Evolutionary conservation across 1,140 invertebrate species (phyloP).

Genomic region (Pachyrhynchus sulphureomaculatus): DNA sequence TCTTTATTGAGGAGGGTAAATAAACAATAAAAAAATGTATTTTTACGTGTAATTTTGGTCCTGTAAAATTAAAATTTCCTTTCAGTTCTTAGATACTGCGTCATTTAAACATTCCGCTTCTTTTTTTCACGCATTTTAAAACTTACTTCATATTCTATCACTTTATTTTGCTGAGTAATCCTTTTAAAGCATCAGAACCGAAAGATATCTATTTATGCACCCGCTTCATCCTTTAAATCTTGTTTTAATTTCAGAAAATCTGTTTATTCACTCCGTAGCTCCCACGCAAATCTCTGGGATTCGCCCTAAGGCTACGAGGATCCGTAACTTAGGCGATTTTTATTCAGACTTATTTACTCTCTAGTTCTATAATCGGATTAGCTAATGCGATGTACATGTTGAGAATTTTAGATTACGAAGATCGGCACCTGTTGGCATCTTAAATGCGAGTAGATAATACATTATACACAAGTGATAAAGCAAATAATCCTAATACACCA

Average conservation of each 20-base stretch:
- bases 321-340: background rate
- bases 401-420: background rate
- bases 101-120: too few species aligned
- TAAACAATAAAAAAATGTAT: too few species aligned
- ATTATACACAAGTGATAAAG: too few species aligned
- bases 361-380: conserved; percentile 2
- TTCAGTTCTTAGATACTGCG: too few species aligned
- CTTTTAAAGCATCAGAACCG: background rate
- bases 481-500: too few species aligned
- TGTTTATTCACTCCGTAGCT: background rate
- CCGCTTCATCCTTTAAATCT: background rate
- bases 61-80: too few species aligned
- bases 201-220: background rate
- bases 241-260: conserved; percentile 4
- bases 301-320: background rate
- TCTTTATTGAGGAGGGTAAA: too few species aligned
- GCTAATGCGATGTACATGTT: background rate
- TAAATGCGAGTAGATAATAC: too few species aligned
- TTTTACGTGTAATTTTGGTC: too few species aligned
- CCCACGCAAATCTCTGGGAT: background rate
- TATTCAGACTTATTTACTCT: background rate
- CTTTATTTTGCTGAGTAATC: background rate
- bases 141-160: too few species aligned
- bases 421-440: background rate
- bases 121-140: too few species aligned